These are phyloP conservation scores for Lochmaea crataegi DNA, from an alignment of 2,888 invertebrate species.

Conservation along the genomic window DNA sequence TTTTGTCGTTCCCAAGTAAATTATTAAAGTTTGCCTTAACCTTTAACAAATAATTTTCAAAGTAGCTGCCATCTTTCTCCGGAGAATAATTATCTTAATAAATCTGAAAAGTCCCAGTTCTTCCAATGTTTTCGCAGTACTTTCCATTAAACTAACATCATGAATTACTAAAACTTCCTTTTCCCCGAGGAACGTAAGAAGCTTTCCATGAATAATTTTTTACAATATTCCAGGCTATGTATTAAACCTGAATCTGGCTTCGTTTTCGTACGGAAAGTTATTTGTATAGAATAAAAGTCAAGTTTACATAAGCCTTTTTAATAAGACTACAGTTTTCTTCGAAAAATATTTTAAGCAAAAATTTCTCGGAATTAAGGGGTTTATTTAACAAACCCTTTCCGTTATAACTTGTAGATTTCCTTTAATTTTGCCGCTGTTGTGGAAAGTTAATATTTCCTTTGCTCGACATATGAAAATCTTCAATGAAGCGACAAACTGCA, in stretches of 20 bases:
- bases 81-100: constrained; percentile 11
- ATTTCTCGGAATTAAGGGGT: no score
- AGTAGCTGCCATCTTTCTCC: not conserved
- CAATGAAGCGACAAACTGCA: no score
- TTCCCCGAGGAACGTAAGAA: constrained; percentile 8
- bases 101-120: constrained; percentile 10
- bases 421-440: no score
- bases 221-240: constrained; percentile 5
- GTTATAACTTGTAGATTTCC: no score
- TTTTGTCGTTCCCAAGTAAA: not conserved
- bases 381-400: no score
- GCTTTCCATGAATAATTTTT: constrained; percentile 29
- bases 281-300: no score
- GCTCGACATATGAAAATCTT: no score
- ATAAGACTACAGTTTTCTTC: no score
- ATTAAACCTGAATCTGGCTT: not conserved
- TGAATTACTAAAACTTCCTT: constrained; percentile 28
- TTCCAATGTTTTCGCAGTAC: constrained; percentile 9
- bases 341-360: no score
- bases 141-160: constrained; percentile 29
- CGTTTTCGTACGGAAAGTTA: not conserved
- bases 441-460: no score
- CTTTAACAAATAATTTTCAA: not conserved
- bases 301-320: not conserved
- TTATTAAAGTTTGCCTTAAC: not conserved